These are phyloP conservation scores for Ophioderma brevispina DNA, from an alignment of 35 echinoderm and acorn worm genomes.

Conservation along the genomic window DNA sequence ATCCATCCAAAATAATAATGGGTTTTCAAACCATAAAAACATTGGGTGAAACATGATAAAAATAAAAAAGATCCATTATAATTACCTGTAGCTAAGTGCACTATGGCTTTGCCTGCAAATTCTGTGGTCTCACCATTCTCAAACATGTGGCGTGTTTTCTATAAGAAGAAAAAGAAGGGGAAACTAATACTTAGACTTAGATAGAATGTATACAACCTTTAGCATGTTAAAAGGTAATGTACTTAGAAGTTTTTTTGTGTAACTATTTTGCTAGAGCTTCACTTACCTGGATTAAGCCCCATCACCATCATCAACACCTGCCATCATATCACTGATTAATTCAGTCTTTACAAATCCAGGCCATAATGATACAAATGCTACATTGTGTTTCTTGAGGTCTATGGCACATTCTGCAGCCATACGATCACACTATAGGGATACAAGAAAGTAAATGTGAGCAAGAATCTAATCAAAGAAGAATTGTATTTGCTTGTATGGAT, in stretches of 20 bases:
- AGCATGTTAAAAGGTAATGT: too few species aligned
- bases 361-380: conserved; percentile 63
- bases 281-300: neutral
- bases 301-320: neutral
- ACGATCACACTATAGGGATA: conserved; percentile 34
- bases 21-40: too few species aligned
- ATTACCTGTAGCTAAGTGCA: conserved; percentile 46
- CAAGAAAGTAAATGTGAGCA: neutral
- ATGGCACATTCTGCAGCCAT: conserved; percentile 62
- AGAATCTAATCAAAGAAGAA: too few species aligned
- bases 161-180: neutral
- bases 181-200: too few species aligned
- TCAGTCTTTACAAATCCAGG: conserved; percentile 72
- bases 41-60: too few species aligned
- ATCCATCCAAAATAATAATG: too few species aligned
- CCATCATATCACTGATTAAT: conserved; percentile 32
- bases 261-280: neutral
- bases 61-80: too few species aligned
- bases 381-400: conserved; percentile 58
- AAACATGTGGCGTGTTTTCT: neutral
- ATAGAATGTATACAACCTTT: too few species aligned
- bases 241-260: too few species aligned
- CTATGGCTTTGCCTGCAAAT: conserved; percentile 61
- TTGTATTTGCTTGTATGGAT: too few species aligned
- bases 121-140: conserved; percentile 46